Percentiles rank a stretch among this genome's conserved stretches.
These are phyloP conservation scores for Florisuga fusca DNA, from an alignment of 2,797 vertebrate species.

Conservation along the genomic window DNA sequence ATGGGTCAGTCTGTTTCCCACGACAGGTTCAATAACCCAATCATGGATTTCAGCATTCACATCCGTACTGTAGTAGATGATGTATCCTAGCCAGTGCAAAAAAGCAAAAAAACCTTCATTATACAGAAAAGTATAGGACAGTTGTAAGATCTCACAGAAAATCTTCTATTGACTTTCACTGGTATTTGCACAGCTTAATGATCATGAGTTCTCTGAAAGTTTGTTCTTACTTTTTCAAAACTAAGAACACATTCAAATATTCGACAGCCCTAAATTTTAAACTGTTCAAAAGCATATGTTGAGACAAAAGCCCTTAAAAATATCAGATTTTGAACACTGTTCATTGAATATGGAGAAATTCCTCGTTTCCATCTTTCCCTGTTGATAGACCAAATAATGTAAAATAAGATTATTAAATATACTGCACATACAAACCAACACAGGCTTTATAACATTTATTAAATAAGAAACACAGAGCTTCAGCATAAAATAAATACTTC, in stretches of 20 bases:
- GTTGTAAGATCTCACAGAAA: background rate
- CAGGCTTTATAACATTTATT: background rate
- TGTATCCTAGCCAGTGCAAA: slow-evolving; percentile 85
- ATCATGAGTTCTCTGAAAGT: background rate
- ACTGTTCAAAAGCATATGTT: background rate
- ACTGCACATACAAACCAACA: background rate
- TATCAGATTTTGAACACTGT: background rate
- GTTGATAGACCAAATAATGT: background rate
- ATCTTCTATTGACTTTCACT: background rate
- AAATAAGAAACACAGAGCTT: background rate
- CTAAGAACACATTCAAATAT: background rate
- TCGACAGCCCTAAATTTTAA: background rate
- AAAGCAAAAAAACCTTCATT: background rate
- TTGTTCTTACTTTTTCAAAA: background rate
- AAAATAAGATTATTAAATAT: background rate
- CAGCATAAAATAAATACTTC: background rate
- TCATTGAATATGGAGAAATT: background rate
- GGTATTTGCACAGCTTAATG: background rate
- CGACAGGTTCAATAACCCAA: slow-evolving; percentile 97
- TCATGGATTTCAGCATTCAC: slow-evolving; percentile 96
- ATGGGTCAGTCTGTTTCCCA: slow-evolving; percentile 96
- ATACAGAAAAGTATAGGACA: background rate
- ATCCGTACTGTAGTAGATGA: slow-evolving; percentile 98
- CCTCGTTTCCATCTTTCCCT: background rate
- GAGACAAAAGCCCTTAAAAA: background rate